Percentiles rank a stretch among this genome's conserved stretches.
phyloP scores from a whole-genome alignment of 2,797 vertebrate species.

The Dromococcyx pavoninus region DNA sequence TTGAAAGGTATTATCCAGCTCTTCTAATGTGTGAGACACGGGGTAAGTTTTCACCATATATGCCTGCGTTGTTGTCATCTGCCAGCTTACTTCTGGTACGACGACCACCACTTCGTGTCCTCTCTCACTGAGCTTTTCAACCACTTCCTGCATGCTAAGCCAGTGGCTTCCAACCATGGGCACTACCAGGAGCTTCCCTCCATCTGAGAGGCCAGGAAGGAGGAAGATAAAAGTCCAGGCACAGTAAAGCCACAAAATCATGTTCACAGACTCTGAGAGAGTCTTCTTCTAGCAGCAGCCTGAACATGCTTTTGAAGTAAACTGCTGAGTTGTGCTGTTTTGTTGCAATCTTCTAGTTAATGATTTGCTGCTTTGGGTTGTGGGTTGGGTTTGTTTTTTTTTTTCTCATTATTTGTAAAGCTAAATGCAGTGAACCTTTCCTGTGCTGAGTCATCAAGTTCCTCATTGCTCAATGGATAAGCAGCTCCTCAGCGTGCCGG shows the following conservation, averaged over 20 bases:
- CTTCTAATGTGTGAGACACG: background rate
- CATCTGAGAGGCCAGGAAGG: background rate
- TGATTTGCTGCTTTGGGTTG: background rate
- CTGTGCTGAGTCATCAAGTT: background rate
- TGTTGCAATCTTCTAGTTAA: background rate
- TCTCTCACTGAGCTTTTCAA: slow-evolving; percentile 73
- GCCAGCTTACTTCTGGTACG: background rate
- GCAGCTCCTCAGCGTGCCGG: rapidly evolving
- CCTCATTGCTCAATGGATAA: background rate
- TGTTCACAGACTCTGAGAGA: background rate
- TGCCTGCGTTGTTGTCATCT: rapidly evolving
- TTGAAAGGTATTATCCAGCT: rapidly evolving
- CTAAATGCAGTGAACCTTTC: background rate
- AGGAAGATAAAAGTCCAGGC: background rate
- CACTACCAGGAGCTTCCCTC: slow-evolving; percentile 81
- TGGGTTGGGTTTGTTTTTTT: background rate
- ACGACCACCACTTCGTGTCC: slow-evolving; percentile 71
- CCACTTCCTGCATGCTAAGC: slow-evolving; percentile 72
- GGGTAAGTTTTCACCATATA: background rate
- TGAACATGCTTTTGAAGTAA: background rate
- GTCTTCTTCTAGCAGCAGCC: background rate
- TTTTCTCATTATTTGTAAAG: background rate
- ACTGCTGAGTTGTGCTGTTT: background rate
- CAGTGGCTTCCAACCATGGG: slow-evolving; percentile 85
- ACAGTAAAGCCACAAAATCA: background rate